Evolutionary conservation across 2,113 vertebrate species (phyloP).

Genomic region (Elaphurus davidianus): DNA sequence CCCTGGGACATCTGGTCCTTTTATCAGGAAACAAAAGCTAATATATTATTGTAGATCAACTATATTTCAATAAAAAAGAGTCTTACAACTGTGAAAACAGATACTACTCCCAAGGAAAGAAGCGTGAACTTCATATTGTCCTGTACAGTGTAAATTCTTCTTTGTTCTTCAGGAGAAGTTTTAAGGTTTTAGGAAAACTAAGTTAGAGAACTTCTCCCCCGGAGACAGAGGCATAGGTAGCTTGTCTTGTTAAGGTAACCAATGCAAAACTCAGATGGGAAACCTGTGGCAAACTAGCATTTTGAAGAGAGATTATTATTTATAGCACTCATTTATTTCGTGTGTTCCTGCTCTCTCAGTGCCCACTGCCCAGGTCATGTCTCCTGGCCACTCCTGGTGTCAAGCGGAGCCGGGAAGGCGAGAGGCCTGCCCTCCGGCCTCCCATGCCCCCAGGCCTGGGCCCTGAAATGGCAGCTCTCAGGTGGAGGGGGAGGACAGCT

Average conservation of each 20-base stretch:
- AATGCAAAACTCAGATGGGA: background rate
- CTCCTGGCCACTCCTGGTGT: background rate
- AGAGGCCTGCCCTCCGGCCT: background rate
- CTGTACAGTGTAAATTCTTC: background rate
- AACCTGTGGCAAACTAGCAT: background rate
- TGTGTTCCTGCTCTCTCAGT: background rate
- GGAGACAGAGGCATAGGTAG: background rate
- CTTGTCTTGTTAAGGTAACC: background rate
- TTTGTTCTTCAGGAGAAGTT: background rate
- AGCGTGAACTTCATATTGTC: background rate
- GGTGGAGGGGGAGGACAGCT: background rate
- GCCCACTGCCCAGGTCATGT: background rate
- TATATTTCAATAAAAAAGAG: background rate
- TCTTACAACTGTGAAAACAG: background rate
- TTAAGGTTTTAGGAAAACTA: slow-evolving; percentile 1
- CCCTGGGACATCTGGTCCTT: background rate
- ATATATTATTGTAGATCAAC: background rate
- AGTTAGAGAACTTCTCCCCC: background rate
- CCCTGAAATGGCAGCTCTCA: background rate
- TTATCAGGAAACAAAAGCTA: background rate
- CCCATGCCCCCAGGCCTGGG: background rate
- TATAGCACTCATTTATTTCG: slow-evolving; percentile 16
- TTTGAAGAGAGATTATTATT: background rate
- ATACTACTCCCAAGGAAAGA: background rate
- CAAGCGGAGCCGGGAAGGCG: background rate